phyloP scores from a whole-genome alignment of 1,140 invertebrate genomes.

The Tenebrio molitor region DNA sequence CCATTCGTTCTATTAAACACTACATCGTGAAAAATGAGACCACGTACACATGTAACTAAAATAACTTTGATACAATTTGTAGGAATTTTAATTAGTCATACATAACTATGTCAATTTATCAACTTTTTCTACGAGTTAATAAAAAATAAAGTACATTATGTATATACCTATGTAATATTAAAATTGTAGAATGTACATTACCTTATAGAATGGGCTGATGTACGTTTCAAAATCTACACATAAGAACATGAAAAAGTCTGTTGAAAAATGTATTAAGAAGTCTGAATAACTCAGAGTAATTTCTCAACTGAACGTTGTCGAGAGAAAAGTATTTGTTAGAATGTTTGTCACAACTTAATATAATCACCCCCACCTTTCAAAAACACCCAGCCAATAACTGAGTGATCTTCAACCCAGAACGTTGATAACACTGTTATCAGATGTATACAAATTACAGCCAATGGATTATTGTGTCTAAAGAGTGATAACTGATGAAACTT shows the following conservation, averaged over 20 bases:
- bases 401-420: slow-evolving; percentile 40
- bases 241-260: slow-evolving; percentile 50
- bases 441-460: slow-evolving; percentile 16
- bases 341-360: slow-evolving; percentile 9
- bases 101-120: too few species aligned
- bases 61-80: too few species aligned
- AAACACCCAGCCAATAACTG: neutral
- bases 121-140: too few species aligned
- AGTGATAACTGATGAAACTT: neutral
- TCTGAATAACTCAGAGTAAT: slow-evolving; percentile 2
- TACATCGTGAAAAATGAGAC: too few species aligned
- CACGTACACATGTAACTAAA: too few species aligned
- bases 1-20: too few species aligned
- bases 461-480: neutral
- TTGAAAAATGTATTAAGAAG: slow-evolving; percentile 24
- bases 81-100: too few species aligned
- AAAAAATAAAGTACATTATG: too few species aligned
- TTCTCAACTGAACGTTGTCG: neutral
- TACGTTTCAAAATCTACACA: slow-evolving; percentile 19
- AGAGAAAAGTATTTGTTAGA: neutral
- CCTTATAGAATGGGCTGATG: slow-evolving; percentile 41
- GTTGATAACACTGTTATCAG: slow-evolving; percentile 35
- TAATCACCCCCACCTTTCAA: neutral
- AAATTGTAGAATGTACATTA: slow-evolving; percentile 18
- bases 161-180: too few species aligned